Conservation (phyloP, 2,113 vertebrate genomes). For the Plotosus lineatus region DNA sequence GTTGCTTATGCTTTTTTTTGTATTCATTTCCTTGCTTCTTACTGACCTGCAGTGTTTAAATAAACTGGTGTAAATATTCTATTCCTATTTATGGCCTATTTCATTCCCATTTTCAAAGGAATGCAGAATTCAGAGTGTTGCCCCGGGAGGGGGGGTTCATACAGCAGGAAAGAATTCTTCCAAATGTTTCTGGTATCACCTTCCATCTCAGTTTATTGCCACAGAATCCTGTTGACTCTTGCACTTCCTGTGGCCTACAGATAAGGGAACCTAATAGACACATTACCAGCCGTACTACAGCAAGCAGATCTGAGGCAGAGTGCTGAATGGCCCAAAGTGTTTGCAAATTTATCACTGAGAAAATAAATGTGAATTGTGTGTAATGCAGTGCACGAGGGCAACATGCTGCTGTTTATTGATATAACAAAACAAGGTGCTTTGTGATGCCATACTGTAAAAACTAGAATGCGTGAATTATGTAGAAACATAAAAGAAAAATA, state of each 20-base stretch:
- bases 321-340: constrained; percentile 51
- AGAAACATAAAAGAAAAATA: constrained; percentile 10
- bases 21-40: not conserved
- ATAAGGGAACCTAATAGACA: constrained; percentile 74
- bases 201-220: constrained; percentile 74
- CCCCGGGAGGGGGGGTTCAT: constrained; percentile 44
- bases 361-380: constrained; percentile 55
- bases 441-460: too few relatives aligned
- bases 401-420: constrained; percentile 10
- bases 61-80: not conserved
- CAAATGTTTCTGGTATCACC: constrained; percentile 62
- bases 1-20: not conserved
- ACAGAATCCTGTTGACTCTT: constrained; percentile 76
- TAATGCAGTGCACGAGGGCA: not conserved
- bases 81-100: constrained; percentile 9
- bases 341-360: constrained; percentile 55
- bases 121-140: constrained; percentile 9
- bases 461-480: too few relatives aligned
- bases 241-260: constrained; percentile 75
- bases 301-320: constrained; percentile 50
- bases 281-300: constrained; percentile 60
- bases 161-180: constrained; percentile 68
- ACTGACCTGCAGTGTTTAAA: not conserved
- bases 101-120: constrained; percentile 41
- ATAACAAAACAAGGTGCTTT: constrained; percentile 11